Percentiles rank a stretch among this genome's conserved stretches.
phyloP scores from a whole-genome alignment of 2,888 invertebrate genomes.

The Megalurothrips usitatus region DNA sequence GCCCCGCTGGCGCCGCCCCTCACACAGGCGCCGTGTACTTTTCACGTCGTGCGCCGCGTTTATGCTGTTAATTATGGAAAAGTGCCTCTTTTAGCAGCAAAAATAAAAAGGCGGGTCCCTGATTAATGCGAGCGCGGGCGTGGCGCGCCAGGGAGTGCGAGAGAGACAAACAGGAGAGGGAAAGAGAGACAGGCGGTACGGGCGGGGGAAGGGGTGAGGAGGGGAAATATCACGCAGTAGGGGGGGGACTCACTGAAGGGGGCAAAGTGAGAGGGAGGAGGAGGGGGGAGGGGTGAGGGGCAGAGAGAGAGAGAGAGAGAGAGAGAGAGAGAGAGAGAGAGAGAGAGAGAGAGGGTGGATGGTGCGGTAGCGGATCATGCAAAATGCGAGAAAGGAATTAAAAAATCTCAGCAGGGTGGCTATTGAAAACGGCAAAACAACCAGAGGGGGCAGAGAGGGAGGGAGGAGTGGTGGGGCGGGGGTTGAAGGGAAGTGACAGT shows the following conservation, averaged over 20 bases:
- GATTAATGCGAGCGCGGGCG: neutral
- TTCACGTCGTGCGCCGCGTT: neutral
- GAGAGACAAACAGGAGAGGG: neutral
- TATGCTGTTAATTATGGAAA: slow-evolving; percentile 25
- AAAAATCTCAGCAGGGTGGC: slow-evolving; percentile 16
- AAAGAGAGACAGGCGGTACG: neutral
- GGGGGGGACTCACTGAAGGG: neutral
- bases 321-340: neutral
- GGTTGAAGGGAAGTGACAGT: neutral
- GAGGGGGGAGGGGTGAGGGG: neutral
- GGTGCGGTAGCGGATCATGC: neutral
- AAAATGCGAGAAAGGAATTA: slow-evolving; percentile 21
- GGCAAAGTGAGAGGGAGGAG: neutral
- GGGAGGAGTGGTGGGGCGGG: neutral
- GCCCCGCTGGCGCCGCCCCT: neutral
- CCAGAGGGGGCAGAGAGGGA: neutral
- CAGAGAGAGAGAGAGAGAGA: neutral
- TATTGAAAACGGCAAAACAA: neutral
- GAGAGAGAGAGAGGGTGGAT: neutral
- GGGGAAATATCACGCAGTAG: neutral
- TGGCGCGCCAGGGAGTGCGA: neutral
- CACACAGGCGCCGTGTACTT: slow-evolving; percentile 5
- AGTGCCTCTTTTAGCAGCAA: slow-evolving; percentile 7
- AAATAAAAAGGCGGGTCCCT: slow-evolving; percentile 12
- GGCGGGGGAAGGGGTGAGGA: neutral